Evolutionary conservation across 2,888 invertebrate genomes (phyloP), one percentile per base, ranked within the genome.

Genomic region (Timandra comae): DNA sequence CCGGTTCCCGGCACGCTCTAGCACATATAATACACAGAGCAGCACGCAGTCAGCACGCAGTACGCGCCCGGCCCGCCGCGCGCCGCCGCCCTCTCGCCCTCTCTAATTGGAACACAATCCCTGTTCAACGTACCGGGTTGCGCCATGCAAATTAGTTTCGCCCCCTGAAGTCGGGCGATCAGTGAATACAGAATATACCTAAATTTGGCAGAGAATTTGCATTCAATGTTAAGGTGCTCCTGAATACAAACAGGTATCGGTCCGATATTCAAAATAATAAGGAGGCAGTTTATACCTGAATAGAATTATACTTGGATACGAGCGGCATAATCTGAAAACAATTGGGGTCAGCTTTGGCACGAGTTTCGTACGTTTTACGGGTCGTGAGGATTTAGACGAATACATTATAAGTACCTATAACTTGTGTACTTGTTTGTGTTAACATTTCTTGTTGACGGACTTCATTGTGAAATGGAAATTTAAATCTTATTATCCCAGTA

Each of bases 71-170:
- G 16, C 16, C 6, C 16, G 16, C 16, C 6, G 4, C 16, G n/a
- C 16, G 4, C 16, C 1, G 16, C 9, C 5, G 9, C 5, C 9
- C 1, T 9, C 24, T 5, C 9, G 9, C 24, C 27, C 19, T 8
- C 12, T 30, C 40, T 46, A 44, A 46, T 43, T 49, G 43, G 43
- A 42, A 49, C 46, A 46, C 49, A 46, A 46, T 46, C 46, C 43
- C 34, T 29, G 43, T 33, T 33, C 27, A 31, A 24, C 27, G 25
- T 16, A 8, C 24, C 9, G 24, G 29, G 33, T 40, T 41, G 36
- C 33, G 35, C 29, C 29, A 49, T 46, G 49, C 46, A 49, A 49
- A 49, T 49, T 37, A 43, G 36, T 43, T 30, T 9, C 8, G 16
- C 37, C 27, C n/a, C 16, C 25, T 27, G 27, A 41, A 42, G 34